phyloP scores from a whole-genome alignment of 1,140 invertebrate species.

The Orchestia grillus region DNA sequence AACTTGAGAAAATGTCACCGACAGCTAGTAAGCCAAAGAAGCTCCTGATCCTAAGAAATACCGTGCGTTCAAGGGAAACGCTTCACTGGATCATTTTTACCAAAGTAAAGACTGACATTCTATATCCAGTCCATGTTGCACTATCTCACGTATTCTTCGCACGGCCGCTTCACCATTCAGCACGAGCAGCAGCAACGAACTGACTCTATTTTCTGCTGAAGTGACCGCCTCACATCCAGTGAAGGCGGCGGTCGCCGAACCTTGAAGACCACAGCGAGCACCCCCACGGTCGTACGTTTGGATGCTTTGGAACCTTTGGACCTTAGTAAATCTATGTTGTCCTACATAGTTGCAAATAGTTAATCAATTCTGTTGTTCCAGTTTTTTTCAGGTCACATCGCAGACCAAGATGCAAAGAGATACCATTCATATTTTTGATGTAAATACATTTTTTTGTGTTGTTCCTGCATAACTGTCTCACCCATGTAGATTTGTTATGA shows the following conservation, averaged over 20 bases:
- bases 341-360: neutral
- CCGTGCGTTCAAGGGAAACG: neutral
- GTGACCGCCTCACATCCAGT: neutral
- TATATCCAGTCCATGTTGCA: neutral
- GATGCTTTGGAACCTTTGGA: neutral
- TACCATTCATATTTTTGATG: neutral
- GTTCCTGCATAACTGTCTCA: neutral
- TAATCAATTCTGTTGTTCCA: neutral
- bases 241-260: neutral
- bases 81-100: neutral
- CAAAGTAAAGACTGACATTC: neutral
- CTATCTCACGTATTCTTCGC: neutral
- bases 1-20: neutral
- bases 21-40: neutral
- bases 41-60: neutral
- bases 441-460: neutral
- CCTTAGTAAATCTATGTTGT: neutral
- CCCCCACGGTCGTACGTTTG: neutral
- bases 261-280: neutral
- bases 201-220: neutral
- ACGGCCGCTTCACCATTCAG: neutral
- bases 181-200: neutral
- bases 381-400: neutral
- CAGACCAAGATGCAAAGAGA: neutral
- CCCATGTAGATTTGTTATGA: neutral